These are phyloP conservation scores for Drosophila multiciliata DNA, from an alignment of 2,888 invertebrate species.

Conservation along the genomic window DNA sequence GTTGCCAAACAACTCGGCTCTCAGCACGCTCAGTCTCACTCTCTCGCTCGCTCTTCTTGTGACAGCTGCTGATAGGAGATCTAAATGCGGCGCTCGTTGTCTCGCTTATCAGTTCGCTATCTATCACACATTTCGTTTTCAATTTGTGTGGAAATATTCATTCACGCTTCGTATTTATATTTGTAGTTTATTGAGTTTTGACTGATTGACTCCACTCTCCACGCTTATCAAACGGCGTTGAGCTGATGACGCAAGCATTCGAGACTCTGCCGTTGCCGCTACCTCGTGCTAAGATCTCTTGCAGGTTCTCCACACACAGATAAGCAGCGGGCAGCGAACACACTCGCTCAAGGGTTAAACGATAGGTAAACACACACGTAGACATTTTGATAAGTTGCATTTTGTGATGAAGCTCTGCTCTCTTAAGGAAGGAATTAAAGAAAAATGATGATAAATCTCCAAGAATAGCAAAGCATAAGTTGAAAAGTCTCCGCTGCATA, in stretches of 20 bases:
- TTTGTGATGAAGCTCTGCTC: background rate
- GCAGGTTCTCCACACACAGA: constrained; percentile 17
- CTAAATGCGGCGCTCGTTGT: constrained; percentile 58
- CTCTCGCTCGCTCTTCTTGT: constrained; percentile 8
- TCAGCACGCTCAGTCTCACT: constrained; percentile 7
- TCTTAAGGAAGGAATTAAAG: background rate
- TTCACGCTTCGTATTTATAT: constrained; percentile 68
- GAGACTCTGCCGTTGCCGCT: constrained; percentile 26
- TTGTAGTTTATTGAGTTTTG: constrained; percentile 51
- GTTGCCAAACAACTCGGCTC: constrained; percentile 36
- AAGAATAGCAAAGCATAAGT: background rate
- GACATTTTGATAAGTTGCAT: constrained; percentile 7
- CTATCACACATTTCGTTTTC: constrained; percentile 73
- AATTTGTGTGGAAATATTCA: constrained; percentile 77
- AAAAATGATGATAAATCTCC: background rate
- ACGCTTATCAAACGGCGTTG: constrained; percentile 60
- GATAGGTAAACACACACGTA: background rate
- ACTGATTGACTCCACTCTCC: constrained; percentile 70
- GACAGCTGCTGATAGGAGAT: constrained; percentile 52
- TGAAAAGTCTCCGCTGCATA: background rate
- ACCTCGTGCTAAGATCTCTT: constrained; percentile 14
- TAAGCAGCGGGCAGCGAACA: constrained; percentile 14
- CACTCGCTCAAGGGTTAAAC: constrained; percentile 35
- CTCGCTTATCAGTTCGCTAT: constrained; percentile 74
- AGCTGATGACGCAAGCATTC: constrained; percentile 48